Evolutionary conservation across 2,113 vertebrate genomes (phyloP), one percentile per base, ranked within the genome.

Genomic region (Morone chrysops): DNA sequence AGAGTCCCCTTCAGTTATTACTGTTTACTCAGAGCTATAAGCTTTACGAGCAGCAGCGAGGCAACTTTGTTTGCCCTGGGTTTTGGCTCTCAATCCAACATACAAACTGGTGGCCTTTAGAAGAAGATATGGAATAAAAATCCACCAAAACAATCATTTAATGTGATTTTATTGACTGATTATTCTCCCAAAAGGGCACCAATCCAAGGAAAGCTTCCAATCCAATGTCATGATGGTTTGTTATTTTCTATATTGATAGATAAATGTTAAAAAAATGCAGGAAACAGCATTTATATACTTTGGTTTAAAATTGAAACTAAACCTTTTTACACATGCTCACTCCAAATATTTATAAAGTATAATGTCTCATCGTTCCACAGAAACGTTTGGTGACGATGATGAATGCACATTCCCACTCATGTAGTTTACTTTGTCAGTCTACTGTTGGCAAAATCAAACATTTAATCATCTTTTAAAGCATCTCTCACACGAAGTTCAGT

Each of bases 371-470:
- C 4, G 18, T 31, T 48, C 47, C 17, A 36, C 56, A 75, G 18
- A 86, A 72, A 63, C 22, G 70, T 36, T 54, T n/a, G 13, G 18
- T 13, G 36, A 16, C 2, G 6, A 67, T 22, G 40, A 78, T 38
- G 43, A 78, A 47, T 31, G 31, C 31, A 31, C 31, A 31, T 31
- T 31, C 31, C 45, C 57, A 62, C 62, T 71, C 59, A 56, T 16
- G 20, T 48, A 20, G 25, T 25, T 25, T 25, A 25, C 25, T 25
- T 25, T 81, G 51, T 54, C 50, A 31, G 41, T 54, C 43, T 78
- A 25, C 43, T 63, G 62, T 54, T 20, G 47, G 11, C 47, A 36
- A 70, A 74, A 14, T 67, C 11, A 8, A 10, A 13, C 47, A 63
- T 8, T 60, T 53, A 12, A 57, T 57, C 31, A 20, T 59, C 10